Evolutionary conservation across 2,888 invertebrate genomes (phyloP).

Genomic region (Furcula furcula): DNA sequence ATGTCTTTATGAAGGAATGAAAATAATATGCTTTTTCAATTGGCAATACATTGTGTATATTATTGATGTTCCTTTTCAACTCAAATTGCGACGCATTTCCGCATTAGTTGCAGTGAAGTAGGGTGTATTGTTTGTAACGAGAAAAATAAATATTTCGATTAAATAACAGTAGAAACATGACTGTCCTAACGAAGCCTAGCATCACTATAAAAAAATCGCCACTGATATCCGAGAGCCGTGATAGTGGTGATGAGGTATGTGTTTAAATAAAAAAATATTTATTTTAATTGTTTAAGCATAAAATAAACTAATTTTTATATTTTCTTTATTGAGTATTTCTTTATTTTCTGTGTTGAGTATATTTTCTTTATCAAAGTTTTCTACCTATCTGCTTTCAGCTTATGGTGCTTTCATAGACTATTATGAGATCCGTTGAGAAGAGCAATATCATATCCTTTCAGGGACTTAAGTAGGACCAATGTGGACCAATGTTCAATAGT

Average conservation of each 20-base stretch:
- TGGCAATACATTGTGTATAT: constrained; percentile 20
- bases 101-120: constrained; percentile 20
- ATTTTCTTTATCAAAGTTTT: too few species aligned
- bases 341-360: too few species aligned
- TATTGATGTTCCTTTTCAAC: constrained; percentile 35
- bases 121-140: constrained; percentile 8
- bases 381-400: too few species aligned
- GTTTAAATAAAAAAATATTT: not conserved
- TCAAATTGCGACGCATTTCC: constrained; percentile 23
- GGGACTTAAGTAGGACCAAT: too few species aligned
- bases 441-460: too few species aligned
- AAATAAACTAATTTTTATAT: too few species aligned
- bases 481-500: too few species aligned
- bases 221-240: constrained; percentile 79
- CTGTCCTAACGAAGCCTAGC: constrained; percentile 89
- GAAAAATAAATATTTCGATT: constrained; percentile 12
- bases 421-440: too few species aligned
- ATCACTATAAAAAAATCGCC: constrained; percentile 86
- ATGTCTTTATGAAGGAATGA: not conserved
- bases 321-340: too few species aligned
- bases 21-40: constrained; percentile 17
- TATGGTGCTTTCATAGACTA: too few species aligned
- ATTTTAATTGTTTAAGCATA: too few species aligned
- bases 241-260: constrained; percentile 55
- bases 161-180: constrained; percentile 78